Base-by-base conservation (phyloP, 1,140 invertebrate genomes). In the Ips typographus region DNA sequence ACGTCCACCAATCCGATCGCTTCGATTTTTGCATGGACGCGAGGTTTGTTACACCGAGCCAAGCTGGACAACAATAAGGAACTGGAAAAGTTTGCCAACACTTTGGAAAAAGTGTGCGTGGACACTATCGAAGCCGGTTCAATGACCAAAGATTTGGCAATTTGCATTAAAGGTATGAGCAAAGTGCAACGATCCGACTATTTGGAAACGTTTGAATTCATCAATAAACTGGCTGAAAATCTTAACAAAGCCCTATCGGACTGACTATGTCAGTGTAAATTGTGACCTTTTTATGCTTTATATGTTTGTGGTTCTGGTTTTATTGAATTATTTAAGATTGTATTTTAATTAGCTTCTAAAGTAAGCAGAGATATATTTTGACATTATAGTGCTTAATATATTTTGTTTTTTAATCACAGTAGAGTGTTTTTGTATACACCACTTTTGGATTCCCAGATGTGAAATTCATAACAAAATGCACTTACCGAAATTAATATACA, bases 141-240 rank as follows among this genome's bases (percentile, higher is more conserved):
- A 57, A 98, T 99, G 95, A 99, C 97, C n/a, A 99, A 99, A 81
- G 97, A 99, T 88, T 86, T 99, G 75, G 97, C 97, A 43, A 96
- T 98, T 81, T 99, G 97, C 80, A 95, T 98, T 72, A 98, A 99
- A 82, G 95, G 96, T 69, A 89, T 92, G 84, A 88, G 83, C 64
- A 90, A 90, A 76, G 92, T 99, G 0, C 84, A 88, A 68, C 85
- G 93, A 70, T 80, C 84, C 40, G 96, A 99, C 83, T 99, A 99
- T 80, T 84, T 96, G 76, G 96, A 98, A 83, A 99, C 97, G 0
- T 98, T 99, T 80, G 95, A 96, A 78, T 99, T 99, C 79, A 89
- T 99, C 82, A 88, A 98, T 79, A 98, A 98, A 79, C 80, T 99
- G 56, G 95, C 94, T 57, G 94, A 96, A 74, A 98, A 98, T 82